phyloP scores from a whole-genome alignment of 2,888 invertebrate genomes.

The Crepidodera aurea region DNA sequence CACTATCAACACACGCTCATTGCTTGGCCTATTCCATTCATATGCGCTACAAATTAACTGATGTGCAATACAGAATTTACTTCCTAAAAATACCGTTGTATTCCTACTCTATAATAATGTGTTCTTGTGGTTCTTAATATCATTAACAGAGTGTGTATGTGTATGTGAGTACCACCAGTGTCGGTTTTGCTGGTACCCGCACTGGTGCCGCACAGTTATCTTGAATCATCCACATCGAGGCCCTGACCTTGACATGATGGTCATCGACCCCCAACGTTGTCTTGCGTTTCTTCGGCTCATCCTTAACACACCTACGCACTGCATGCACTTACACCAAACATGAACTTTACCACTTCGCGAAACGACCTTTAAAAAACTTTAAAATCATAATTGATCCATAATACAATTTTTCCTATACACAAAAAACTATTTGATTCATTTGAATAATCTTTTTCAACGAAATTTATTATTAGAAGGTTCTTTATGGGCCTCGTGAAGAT shows the following conservation, averaged over 20 bases:
- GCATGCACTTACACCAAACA: slow-evolving; percentile 23
- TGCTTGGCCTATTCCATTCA: slow-evolving; percentile 55
- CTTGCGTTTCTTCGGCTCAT: slow-evolving; percentile 45
- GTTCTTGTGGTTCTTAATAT: slow-evolving; percentile 42
- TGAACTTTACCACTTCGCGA: slow-evolving; percentile 6
- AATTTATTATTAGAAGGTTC: too few species aligned
- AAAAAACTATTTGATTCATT: too few species aligned
- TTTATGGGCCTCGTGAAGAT: too few species aligned
- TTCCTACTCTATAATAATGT: slow-evolving; percentile 37
- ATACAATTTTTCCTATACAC: too few species aligned
- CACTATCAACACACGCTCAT: slow-evolving; percentile 54
- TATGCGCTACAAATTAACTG: slow-evolving; percentile 55
- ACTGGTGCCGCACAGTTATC: slow-evolving; percentile 55
- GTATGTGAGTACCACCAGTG: slow-evolving; percentile 38
- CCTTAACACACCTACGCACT: slow-evolving; percentile 47
- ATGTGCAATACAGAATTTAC: slow-evolving; percentile 58
- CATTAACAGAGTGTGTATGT: slow-evolving; percentile 37
- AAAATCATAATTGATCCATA: not conserved
- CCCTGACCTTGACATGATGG: slow-evolving; percentile 46
- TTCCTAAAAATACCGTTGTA: slow-evolving; percentile 59
- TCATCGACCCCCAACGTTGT: slow-evolving; percentile 55
- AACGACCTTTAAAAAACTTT: not conserved
- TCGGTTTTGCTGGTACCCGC: slow-evolving; percentile 43
- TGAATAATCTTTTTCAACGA: too few species aligned
- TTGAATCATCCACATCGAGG: slow-evolving; percentile 44